phyloP scores from a whole-genome alignment of 2,888 invertebrate species.

The Arctia plantaginis region DNA sequence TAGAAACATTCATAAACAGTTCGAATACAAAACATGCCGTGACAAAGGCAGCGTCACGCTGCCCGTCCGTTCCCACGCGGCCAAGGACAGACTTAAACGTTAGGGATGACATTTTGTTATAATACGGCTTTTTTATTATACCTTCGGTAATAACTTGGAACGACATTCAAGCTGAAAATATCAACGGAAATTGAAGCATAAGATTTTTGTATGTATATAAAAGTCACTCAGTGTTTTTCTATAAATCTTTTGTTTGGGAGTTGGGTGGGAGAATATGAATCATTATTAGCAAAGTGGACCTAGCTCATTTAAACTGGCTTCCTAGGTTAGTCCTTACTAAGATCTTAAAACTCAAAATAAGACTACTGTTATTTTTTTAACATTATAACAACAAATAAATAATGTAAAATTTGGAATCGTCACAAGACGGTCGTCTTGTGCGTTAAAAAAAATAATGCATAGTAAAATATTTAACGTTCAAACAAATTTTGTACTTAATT shows the following conservation, averaged over 20 bases:
- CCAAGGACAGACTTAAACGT: constrained; percentile 30
- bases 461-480: too few relatives aligned
- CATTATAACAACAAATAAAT: too few relatives aligned
- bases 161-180: neutral
- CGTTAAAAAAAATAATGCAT: too few relatives aligned
- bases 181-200: neutral
- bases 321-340: too few relatives aligned
- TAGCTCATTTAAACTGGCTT: too few relatives aligned
- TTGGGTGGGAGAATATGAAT: too few relatives aligned
- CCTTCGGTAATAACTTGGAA: neutral
- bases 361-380: too few relatives aligned
- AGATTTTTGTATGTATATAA: neutral
- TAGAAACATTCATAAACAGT: neutral
- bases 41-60: constrained; percentile 35
- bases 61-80: constrained; percentile 40
- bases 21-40: neutral
- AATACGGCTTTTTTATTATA: neutral
- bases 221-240: neutral
- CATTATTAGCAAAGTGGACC: neutral
- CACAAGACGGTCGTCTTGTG: too few relatives aligned
- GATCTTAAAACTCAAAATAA: too few relatives aligned
- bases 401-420: too few relatives aligned
- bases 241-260: neutral
- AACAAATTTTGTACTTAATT: too few relatives aligned
- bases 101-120: constrained; percentile 21